phyloP scores from a whole-genome alignment of 2,113 vertebrate species.

The Chionomys nivalis region DNA sequence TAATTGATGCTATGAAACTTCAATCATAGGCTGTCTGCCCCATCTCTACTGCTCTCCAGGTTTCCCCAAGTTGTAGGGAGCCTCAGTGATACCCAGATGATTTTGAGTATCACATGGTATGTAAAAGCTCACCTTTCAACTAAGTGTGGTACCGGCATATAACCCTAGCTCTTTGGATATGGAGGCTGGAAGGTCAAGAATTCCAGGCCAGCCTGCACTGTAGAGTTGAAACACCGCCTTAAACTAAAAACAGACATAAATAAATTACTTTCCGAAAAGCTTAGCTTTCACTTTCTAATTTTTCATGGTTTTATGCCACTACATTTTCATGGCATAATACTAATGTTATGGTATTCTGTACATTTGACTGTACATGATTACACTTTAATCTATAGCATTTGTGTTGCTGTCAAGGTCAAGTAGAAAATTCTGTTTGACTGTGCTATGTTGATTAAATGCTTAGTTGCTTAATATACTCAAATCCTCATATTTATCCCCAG shows the following conservation, averaged over 20 bases:
- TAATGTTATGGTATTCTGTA: background rate
- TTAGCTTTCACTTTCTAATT: background rate
- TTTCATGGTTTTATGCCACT: background rate
- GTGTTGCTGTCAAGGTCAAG: conserved; percentile 12
- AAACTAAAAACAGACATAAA: background rate
- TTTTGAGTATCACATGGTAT: background rate
- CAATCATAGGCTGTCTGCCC: too few relatives aligned
- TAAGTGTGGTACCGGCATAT: background rate
- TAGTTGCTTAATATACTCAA: background rate
- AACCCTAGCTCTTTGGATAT: background rate
- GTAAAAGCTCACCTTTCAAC: background rate
- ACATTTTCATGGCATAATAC: background rate
- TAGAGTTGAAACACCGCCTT: background rate
- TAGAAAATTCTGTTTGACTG: background rate
- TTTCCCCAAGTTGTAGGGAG: background rate
- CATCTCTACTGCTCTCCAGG: background rate
- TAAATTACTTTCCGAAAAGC: background rate
- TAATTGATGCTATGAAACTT: background rate
- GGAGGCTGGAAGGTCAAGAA: background rate
- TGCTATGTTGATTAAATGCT: background rate
- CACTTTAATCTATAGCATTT: conserved; percentile 6
- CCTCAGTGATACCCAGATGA: background rate
- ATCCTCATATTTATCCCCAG: background rate
- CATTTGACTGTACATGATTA: background rate
- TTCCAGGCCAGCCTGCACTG: background rate